Evolutionary conservation across 2,113 vertebrate genomes (phyloP).

Genomic region (Vireo altiloquus): DNA sequence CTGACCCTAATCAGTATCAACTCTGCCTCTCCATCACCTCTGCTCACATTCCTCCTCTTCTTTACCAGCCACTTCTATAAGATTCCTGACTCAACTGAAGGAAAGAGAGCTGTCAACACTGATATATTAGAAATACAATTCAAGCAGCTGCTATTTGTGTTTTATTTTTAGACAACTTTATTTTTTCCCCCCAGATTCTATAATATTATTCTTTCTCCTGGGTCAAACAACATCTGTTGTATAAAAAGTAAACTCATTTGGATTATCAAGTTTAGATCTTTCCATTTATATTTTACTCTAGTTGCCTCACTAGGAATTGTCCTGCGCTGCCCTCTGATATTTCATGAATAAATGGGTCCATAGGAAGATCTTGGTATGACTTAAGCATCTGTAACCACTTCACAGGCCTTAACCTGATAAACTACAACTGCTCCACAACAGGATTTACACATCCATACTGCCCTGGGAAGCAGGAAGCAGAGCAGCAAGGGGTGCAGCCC

Average conservation of each 20-base stretch:
- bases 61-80: conserved; percentile 3
- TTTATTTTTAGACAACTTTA: conserved; percentile 62
- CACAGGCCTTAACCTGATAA: background rate
- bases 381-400: background rate
- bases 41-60: background rate
- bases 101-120: conserved; percentile 42
- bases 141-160: conserved; percentile 67
- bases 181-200: conserved; percentile 58
- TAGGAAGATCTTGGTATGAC: background rate
- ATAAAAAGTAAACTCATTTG: conserved; percentile 64
- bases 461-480: background rate
- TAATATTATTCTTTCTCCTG: conserved; percentile 65
- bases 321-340: conserved; percentile 14
- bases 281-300: conserved; percentile 26
- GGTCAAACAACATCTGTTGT: conserved; percentile 71
- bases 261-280: conserved; percentile 52
- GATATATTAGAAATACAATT: conserved; percentile 64
- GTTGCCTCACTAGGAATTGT: background rate
- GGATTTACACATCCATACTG: background rate
- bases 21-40: background rate
- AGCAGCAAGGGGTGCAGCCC: background rate
- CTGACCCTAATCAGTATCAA: background rate
- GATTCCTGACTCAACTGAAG: conserved; percentile 16
- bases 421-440: background rate
- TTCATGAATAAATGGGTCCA: background rate